Percentiles rank a stretch among this genome's conserved stretches.
Evolutionary conservation across 2,888 invertebrate genomes (phyloP).

Genomic region (Nemotelus pantherinus): DNA sequence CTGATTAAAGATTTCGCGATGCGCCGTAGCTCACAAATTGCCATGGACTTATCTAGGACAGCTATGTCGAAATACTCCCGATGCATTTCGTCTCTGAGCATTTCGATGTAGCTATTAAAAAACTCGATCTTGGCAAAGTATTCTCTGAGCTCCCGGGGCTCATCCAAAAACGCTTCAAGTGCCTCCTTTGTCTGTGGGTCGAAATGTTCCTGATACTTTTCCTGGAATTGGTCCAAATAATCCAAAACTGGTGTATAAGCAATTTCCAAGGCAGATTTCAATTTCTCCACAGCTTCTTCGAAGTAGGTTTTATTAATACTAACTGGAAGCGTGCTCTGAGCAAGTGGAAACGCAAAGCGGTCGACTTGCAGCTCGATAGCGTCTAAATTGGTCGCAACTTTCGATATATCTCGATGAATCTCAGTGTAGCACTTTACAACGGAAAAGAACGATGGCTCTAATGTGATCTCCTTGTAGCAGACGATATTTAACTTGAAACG

Average conservation of each 20-base stretch:
- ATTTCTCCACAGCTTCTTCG: conserved; percentile 66
- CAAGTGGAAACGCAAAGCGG: conserved; percentile 45
- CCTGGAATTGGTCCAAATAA: conserved; percentile 68
- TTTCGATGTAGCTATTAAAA: conserved; percentile 70
- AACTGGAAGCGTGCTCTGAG: conserved; percentile 69
- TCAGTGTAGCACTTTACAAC: conserved; percentile 70
- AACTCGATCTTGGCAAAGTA: conserved; percentile 71
- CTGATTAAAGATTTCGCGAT: conserved; percentile 70
- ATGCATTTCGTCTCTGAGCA: conserved; percentile 71
- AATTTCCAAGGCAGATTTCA: conserved; percentile 67
- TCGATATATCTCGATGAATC: conserved; percentile 69
- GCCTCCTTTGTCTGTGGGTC: conserved; percentile 66
- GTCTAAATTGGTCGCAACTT: conserved; percentile 70
- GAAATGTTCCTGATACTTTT: conserved; percentile 70
- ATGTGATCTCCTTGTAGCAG: conserved; percentile 62
- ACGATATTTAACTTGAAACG: conserved; percentile 69
- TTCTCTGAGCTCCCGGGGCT: conserved; percentile 69
- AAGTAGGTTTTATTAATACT: conserved; percentile 69
- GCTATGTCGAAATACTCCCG: conserved; percentile 77
- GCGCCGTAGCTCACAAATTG: conserved; percentile 70
- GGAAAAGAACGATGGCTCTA: conserved; percentile 70
- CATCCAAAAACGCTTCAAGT: conserved; percentile 66
- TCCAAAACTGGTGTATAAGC: conserved; percentile 69
- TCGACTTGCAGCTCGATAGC: conserved; percentile 66
- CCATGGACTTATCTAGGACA: conserved; percentile 71